Percentiles rank a stretch among this genome's conserved stretches.
Evolutionary conservation across 2,113 vertebrate species (phyloP).

Genomic region (Paracanthobrama guichenoti): DNA sequence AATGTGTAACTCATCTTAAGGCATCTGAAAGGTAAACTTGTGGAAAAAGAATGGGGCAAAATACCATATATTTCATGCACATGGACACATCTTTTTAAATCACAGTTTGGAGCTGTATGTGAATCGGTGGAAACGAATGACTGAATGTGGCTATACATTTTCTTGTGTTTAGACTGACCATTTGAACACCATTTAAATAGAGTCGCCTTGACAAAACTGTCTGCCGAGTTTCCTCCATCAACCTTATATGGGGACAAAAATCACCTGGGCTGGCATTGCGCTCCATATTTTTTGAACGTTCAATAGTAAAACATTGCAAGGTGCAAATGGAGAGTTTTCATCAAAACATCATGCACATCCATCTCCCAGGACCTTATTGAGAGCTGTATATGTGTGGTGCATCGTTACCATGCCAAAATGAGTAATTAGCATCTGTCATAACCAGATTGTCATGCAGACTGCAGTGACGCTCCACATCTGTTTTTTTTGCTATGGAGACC

Average conservation of each 20-base stretch:
- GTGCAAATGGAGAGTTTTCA: neutral
- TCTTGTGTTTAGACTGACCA: neutral
- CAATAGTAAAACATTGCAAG: neutral
- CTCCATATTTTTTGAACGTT: neutral
- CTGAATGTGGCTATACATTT: neutral
- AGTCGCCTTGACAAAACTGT: neutral
- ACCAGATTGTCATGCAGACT: neutral
- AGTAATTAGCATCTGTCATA: constrained; percentile 6
- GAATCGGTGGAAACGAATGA: neutral
- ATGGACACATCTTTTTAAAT: neutral
- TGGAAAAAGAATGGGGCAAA: neutral
- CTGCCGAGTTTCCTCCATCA: neutral
- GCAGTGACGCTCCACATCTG: neutral
- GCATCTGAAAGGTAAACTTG: neutral
- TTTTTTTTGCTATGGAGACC: neutral
- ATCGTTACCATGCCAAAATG: neutral
- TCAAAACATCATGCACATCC: neutral
- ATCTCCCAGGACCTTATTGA: no score
- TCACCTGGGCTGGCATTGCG: neutral
- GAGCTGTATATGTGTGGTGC: neutral
- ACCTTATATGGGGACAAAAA: constrained; percentile 6
- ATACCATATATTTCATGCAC: neutral
- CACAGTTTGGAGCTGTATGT: neutral
- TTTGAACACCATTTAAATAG: constrained; percentile 1
- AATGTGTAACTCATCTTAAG: neutral